Evolutionary conservation across 2,888 invertebrate species (phyloP).

Genomic region (Zygogramma bicolorata): DNA sequence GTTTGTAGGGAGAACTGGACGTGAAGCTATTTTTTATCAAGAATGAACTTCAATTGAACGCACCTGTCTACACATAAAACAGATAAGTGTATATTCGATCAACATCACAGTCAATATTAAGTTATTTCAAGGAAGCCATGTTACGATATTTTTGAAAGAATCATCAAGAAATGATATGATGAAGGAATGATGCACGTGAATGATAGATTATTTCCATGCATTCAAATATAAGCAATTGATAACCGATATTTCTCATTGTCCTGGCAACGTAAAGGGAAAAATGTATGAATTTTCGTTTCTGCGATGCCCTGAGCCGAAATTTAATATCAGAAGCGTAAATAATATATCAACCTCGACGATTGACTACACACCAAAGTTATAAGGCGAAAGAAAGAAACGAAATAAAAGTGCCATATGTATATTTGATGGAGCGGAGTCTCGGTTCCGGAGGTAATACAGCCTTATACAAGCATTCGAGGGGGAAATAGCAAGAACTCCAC

Average conservation of each 20-base stretch:
- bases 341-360: conserved; percentile 29
- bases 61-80: too few relatives aligned
- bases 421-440: conserved; percentile 47
- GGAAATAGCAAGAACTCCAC: conserved; percentile 46
- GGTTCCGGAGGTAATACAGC: conserved; percentile 39
- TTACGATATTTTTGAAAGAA: too few relatives aligned
- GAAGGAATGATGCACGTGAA: too few relatives aligned
- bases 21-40: too few relatives aligned
- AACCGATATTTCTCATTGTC: neutral
- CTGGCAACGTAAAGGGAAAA: neutral
- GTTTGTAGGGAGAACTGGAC: too few relatives aligned
- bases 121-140: too few relatives aligned
- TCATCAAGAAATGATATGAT: too few relatives aligned
- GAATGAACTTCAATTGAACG: too few relatives aligned
- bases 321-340: conserved; percentile 22
- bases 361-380: conserved; percentile 36
- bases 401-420: conserved; percentile 44
- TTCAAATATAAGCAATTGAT: neutral
- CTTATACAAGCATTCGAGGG: conserved; percentile 41
- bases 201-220: too few relatives aligned
- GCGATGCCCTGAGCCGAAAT: neutral
- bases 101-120: too few relatives aligned
- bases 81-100: too few relatives aligned
- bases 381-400: conserved; percentile 30
- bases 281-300: neutral